Percentiles rank a stretch among this genome's conserved stretches.
phyloP scores from a whole-genome alignment of 2,797 vertebrate species.

The Epinephelus malabaricus region DNA sequence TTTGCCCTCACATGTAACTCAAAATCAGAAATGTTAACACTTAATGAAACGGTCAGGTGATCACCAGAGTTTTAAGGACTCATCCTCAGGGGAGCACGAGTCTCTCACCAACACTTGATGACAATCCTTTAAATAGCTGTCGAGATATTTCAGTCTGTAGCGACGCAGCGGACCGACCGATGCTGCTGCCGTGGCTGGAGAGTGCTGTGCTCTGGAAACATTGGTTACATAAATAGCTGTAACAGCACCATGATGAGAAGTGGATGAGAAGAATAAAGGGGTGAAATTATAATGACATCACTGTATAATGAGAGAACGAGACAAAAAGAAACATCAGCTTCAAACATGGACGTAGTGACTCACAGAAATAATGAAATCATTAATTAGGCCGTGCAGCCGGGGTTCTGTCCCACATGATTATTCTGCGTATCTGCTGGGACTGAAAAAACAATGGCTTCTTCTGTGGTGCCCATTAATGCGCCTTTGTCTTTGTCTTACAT shows the following conservation, averaged over 20 bases:
- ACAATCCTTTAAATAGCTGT: background rate
- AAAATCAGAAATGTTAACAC: no score
- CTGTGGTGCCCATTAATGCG: constrained; percentile 18
- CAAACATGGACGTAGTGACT: constrained; percentile 44
- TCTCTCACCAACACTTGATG: background rate
- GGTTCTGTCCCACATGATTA: constrained; percentile 34
- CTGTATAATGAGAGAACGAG: constrained; percentile 55
- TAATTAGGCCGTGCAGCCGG: constrained; percentile 60
- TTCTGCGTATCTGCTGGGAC: constrained; percentile 53
- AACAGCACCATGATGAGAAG: constrained; percentile 17
- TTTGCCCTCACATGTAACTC: no score
- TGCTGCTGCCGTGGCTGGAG: background rate
- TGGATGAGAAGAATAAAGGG: constrained; percentile 42
- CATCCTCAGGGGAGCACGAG: background rate
- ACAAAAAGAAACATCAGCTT: constrained; percentile 42
- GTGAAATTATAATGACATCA: constrained; percentile 57
- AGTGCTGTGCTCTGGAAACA: background rate
- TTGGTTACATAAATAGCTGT: background rate
- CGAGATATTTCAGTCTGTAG: background rate
- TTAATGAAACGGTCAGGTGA: no score
- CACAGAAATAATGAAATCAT: constrained; percentile 62
- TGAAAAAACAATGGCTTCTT: constrained; percentile 31
- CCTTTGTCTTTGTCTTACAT: constrained; percentile 25
- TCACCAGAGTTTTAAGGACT: no score
- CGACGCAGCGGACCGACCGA: background rate